Evolutionary conservation across 2,888 invertebrate species (phyloP).

Genomic region (Macrosiphum euphorbiae): DNA sequence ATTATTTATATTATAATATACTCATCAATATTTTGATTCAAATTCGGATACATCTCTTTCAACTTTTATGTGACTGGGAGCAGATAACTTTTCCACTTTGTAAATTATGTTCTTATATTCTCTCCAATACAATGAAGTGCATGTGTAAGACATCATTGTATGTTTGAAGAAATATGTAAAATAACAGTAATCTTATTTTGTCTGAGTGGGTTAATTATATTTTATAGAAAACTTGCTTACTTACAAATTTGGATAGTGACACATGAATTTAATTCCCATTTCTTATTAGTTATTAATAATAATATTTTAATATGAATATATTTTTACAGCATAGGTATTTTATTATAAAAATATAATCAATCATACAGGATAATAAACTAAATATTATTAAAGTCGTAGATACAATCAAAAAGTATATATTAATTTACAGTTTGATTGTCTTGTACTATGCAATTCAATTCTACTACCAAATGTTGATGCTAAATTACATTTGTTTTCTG

Average conservation of each 20-base stretch:
- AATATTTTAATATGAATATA: not conserved
- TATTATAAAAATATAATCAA: no score
- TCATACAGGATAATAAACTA: not conserved
- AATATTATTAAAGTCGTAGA: not conserved
- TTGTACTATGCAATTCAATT: not conserved
- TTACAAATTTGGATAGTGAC: not conserved
- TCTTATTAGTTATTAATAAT: not conserved
- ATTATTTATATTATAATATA: not conserved
- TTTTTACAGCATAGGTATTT: not conserved
- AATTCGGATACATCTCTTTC: not conserved
- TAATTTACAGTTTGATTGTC: not conserved
- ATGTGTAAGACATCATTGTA: not conserved
- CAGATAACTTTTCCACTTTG: not conserved
- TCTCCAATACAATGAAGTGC: not conserved
- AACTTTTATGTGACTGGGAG: no score
- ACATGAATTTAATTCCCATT: not conserved
- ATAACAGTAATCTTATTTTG: not conserved
- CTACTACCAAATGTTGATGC: not conserved
- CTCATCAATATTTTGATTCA: not conserved
- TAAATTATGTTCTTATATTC: not conserved
- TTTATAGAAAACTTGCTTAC: not conserved
- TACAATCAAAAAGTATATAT: not conserved
- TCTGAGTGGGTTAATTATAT: not conserved
- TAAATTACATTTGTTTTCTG: not conserved
- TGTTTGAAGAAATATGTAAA: slow-evolving; percentile 12